These are phyloP conservation scores for Brachyhypopomus gauderio DNA, from an alignment of 2,113 vertebrate species.

Conservation along the genomic window DNA sequence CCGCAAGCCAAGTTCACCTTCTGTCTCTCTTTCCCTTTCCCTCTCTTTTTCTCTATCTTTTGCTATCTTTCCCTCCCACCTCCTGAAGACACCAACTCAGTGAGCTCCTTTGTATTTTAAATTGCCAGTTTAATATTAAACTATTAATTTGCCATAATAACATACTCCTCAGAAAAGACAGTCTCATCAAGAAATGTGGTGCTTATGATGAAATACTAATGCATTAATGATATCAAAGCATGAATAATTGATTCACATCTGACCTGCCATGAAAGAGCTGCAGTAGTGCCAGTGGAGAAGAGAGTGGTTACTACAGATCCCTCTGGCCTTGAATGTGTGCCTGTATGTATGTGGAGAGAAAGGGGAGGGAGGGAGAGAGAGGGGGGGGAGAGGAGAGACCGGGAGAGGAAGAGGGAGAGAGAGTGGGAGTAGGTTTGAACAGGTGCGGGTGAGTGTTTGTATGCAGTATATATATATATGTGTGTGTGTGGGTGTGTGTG, in stretches of 20 bases:
- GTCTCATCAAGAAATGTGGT: constrained; percentile 57
- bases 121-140: constrained; percentile 64
- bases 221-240: constrained; percentile 62
- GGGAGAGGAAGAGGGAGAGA: not conserved
- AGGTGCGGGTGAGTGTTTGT: constrained; percentile 27
- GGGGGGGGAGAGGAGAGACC: too few relatives aligned
- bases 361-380: not conserved
- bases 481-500: constrained; percentile 18
- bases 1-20: not conserved
- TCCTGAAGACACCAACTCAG: constrained; percentile 17
- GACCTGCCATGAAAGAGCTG: constrained; percentile 56
- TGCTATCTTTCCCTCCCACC: constrained; percentile 18
- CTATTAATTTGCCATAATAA: constrained; percentile 65
- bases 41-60: constrained; percentile 25
- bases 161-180: constrained; percentile 59
- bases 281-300: constrained; percentile 38
- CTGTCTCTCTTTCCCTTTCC: not conserved
- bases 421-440: not conserved
- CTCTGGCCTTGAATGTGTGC: constrained; percentile 31
- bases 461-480: constrained; percentile 9
- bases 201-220: constrained; percentile 61
- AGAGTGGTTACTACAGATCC: constrained; percentile 53
- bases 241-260: constrained; percentile 62
- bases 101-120: constrained; percentile 60
- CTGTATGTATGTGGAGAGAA: constrained; percentile 25